These are phyloP conservation scores for Cacatua alba DNA, from an alignment of 2,113 vertebrate genomes.

Conservation along the genomic window DNA sequence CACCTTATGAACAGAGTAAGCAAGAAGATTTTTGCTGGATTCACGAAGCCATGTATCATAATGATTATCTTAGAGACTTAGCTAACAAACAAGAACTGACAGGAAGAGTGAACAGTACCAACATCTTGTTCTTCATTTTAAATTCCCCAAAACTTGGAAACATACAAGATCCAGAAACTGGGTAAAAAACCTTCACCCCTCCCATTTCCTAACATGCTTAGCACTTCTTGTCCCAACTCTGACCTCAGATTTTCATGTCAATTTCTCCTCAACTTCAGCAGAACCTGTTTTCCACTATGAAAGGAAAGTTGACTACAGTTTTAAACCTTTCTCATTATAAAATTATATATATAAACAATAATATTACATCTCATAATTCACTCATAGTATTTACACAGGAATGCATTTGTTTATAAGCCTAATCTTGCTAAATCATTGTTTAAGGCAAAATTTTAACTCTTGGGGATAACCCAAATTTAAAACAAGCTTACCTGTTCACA, in stretches of 20 bases:
- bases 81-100: not conserved
- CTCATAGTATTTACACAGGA: not conserved
- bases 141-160: not conserved
- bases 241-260: not conserved
- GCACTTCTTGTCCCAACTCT: not conserved
- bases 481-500: slow-evolving; percentile 89
- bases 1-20: not conserved
- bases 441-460: not conserved
- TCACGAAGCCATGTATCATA: not conserved
- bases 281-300: not conserved
- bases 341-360: not conserved
- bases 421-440: not conserved
- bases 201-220: not conserved
- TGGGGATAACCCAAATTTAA: not conserved
- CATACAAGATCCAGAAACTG: not conserved
- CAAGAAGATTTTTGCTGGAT: not conserved
- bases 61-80: not conserved
- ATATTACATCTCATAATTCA: not conserved
- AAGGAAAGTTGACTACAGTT: not conserved
- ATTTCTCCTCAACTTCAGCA: not conserved
- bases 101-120: not conserved
- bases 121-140: not conserved
- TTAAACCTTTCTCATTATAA: not conserved
- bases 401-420: not conserved
- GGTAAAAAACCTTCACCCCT: not conserved